Evolutionary conservation across 92 coral and sea anemone genomes (phyloP), one percentile per base, ranked within the genome.

Genomic region (Paramuricea clavata): DNA sequence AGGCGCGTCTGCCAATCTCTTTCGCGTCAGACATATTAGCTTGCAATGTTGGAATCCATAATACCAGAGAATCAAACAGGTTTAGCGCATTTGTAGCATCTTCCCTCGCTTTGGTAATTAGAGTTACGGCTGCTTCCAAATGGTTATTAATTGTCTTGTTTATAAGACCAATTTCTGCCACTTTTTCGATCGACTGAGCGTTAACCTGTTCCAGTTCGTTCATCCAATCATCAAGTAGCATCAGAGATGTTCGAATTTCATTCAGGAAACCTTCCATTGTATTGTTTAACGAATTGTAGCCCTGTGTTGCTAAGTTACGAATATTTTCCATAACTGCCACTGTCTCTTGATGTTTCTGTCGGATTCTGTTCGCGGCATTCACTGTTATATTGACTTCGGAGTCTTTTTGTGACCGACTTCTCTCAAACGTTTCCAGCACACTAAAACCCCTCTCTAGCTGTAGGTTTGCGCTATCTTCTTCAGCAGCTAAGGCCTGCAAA

Each of bases 11-110:
- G 33, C 94, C 97, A 26, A 87, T 43, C 1, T n/a, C 54, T 50
- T 76, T 81, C 11, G 88, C 89, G 33, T 68, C 56, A 16, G 93
- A 81, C 15, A 84, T 92, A 71, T 92, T 94, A 49, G 30, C 88
- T 19, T 85, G 85, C 78, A 95, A 75, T 34, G 86, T 81, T 5
- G 35, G 78, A 49, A 93, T 67, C 68, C 34, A 30, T 32, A 88
- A 70, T 21, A 47, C 26, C 15, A 95, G 82, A 11, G 87, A 76
- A n/a, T 56, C 72, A 35, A 88, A 81, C 16, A 74, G 3, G 16
- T 3, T 44, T 3, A 49, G 39, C 6, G 54, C 81, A 9, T 2
- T 19, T 67, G 74, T 70, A n/a, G 82, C 83, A 27, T 78, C 57
- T 49, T 36, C 33, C 33, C 22, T 81, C 27, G 87, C 83, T 65